phyloP scores from a whole-genome alignment of 2,797 vertebrate species.

The Clarias pachynema region DNA sequence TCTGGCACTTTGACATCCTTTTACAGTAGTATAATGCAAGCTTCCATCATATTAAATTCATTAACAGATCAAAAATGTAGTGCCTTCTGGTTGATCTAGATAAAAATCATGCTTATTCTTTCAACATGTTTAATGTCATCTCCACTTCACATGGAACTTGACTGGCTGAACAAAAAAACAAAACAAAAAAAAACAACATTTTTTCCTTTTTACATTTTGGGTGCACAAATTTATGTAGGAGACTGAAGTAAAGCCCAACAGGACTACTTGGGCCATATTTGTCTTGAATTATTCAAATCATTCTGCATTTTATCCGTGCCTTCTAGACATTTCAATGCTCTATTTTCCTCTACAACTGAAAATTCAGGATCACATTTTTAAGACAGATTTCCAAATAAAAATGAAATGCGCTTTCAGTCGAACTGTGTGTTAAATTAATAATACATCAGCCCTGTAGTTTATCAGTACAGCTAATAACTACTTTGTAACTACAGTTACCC shows the following conservation, averaged over 20 bases:
- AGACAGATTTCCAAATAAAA: not conserved
- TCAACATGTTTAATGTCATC: not conserved
- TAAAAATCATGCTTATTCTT: not conserved
- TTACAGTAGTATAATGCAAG: not conserved
- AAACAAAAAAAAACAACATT: not conserved
- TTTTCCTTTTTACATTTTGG: not conserved
- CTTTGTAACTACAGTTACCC: not conserved
- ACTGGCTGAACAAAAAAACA: too few species aligned
- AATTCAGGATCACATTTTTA: not conserved
- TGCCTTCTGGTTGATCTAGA: not conserved
- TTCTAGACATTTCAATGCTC: not conserved
- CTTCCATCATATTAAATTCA: not conserved
- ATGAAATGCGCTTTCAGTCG: not conserved
- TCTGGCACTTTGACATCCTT: not conserved
- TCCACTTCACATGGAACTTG: not conserved
- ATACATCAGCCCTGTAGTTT: not conserved
- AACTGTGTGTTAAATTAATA: not conserved
- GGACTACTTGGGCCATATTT: not conserved
- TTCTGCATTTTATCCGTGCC: not conserved
- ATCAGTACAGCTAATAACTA: not conserved
- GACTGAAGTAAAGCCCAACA: not conserved
- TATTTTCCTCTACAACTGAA: not conserved
- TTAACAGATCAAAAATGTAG: not conserved
- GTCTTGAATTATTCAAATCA: not conserved
- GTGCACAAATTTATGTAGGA: not conserved